Evolutionary conservation across 2,113 vertebrate genomes (phyloP).

Genomic region (Galemys pyrenaicus): DNA sequence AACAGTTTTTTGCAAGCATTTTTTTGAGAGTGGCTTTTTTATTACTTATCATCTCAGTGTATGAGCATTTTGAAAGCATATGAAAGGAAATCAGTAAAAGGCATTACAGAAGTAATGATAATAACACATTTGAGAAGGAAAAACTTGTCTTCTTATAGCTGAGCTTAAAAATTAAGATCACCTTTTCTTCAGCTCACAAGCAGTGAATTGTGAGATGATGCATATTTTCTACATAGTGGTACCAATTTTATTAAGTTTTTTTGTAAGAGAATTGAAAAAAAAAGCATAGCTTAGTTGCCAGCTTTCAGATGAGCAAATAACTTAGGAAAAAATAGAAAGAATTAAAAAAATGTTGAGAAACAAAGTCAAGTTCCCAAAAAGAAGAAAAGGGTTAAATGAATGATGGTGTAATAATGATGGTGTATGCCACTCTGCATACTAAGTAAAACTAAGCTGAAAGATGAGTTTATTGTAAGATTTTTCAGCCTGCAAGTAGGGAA

Average conservation of each 20-base stretch:
- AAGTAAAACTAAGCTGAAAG: no score
- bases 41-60: constrained; percentile 44
- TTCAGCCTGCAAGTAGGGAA: no score
- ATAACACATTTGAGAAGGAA: constrained; percentile 36
- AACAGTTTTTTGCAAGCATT: constrained; percentile 40
- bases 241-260: neutral
- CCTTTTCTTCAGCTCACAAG: neutral
- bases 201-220: neutral
- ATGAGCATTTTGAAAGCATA: constrained; percentile 46
- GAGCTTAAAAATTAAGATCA: neutral
- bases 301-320: neutral
- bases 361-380: neutral
- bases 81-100: constrained; percentile 54
- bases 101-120: neutral
- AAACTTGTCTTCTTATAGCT: constrained; percentile 19
- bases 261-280: neutral
- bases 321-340: neutral
- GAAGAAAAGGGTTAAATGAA: neutral
- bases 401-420: no score
- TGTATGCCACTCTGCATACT: no score
- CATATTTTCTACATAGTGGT: neutral
- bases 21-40: constrained; percentile 55
- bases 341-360: neutral
- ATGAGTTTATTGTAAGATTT: no score
- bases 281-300: neutral